phyloP scores from a whole-genome alignment of 2,888 invertebrate genomes.

The Drosophila tanythrix region DNA sequence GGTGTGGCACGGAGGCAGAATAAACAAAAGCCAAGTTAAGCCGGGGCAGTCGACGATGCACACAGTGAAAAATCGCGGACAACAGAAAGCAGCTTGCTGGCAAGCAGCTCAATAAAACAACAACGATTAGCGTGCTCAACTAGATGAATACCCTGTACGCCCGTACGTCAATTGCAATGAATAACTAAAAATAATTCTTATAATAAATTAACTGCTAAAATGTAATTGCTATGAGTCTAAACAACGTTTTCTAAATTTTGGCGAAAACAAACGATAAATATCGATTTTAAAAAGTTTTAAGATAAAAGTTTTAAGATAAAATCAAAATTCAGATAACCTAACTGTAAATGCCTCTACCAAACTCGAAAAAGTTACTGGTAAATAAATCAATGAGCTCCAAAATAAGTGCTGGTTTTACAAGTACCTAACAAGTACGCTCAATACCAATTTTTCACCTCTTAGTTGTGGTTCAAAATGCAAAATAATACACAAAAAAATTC shows the following conservation, averaged over 20 bases:
- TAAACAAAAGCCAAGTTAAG: slow-evolving; percentile 64
- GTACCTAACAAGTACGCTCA: neutral
- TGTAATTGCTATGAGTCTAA: neutral
- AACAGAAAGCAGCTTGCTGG: slow-evolving; percentile 38
- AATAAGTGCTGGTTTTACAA: neutral
- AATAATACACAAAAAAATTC: too few relatives aligned
- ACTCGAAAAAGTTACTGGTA: neutral
- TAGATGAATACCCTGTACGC: slow-evolving; percentile 3
- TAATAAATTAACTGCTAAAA: neutral
- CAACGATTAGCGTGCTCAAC: slow-evolving; percentile 2
- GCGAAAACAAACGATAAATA: neutral
- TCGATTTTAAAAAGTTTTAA: neutral
- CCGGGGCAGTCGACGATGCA: slow-evolving; percentile 59
- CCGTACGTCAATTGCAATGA: neutral
- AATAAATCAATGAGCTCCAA: neutral
- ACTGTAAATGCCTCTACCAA: neutral
- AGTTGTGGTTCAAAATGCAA: too few relatives aligned
- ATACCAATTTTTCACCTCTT: too few relatives aligned
- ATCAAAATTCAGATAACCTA: too few relatives aligned
- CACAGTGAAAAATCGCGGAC: slow-evolving; percentile 46
- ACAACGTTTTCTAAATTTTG: neutral
- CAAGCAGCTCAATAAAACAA: slow-evolving; percentile 50
- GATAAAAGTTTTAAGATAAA: too few relatives aligned
- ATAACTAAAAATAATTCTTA: neutral
- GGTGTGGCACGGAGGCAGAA: neutral